These are phyloP conservation scores for Mesocentrotus franciscanus DNA, from an alignment of 53 echinoderm and acorn worm genomes.

Conservation along the genomic window DNA sequence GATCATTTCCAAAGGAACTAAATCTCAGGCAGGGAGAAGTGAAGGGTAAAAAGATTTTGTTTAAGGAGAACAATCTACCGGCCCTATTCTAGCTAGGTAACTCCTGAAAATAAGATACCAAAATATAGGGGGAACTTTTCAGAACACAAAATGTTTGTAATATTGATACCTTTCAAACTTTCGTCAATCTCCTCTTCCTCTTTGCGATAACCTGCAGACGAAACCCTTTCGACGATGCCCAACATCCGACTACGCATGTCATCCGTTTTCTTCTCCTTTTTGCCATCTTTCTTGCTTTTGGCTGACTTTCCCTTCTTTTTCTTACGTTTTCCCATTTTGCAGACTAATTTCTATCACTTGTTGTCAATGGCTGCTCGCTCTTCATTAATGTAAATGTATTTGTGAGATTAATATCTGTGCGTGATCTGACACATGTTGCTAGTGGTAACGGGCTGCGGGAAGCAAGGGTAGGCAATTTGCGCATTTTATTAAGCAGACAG, in stretches of 20 bases:
- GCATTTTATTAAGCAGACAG: not conserved
- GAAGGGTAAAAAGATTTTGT: too few relatives aligned
- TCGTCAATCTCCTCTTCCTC: not conserved
- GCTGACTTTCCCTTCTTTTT: not conserved
- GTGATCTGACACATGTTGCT: not conserved
- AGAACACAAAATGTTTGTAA: not conserved
- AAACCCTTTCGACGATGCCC: not conserved
- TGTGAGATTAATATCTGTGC: not conserved
- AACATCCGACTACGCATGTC: constrained; percentile 28
- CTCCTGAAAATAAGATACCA: too few relatives aligned
- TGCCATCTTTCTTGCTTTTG: not conserved
- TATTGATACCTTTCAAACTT: not conserved
- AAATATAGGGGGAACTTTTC: not conserved
- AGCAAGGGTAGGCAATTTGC: not conserved
- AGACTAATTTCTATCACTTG: not conserved
- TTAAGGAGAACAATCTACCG: too few relatives aligned
- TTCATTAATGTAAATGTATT: not conserved
- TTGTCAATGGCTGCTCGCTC: not conserved
- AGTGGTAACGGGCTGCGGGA: not conserved
- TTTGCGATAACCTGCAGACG: constrained; percentile 8
- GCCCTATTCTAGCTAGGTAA: too few relatives aligned
- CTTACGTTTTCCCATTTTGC: not conserved
- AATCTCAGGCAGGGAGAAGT: too few relatives aligned
- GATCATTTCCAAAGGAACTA: too few relatives aligned
- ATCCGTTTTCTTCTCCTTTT: not conserved